Base-by-base conservation (phyloP, 2,888 invertebrate species). In the Thysanoteuthis rhombus region DNA sequence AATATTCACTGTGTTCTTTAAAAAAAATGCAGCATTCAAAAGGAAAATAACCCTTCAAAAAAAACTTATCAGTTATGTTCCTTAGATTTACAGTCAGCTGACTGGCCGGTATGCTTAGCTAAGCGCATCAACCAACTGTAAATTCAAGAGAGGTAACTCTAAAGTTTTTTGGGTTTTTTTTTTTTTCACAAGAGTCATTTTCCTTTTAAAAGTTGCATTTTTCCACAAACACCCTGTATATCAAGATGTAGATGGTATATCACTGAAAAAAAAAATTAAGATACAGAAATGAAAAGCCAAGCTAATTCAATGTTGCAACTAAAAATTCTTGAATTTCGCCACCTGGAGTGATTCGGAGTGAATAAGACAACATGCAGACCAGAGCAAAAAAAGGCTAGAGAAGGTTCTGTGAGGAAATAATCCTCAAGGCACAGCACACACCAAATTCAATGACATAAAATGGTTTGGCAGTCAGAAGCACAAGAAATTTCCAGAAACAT, bases 351-450 rank as follows among this genome's bases (percentile, higher is more conserved):
- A n/a, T 75, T 75, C 75, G n/a, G 75, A 75, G 36, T 75, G 75
- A 75, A 36, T 36, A 75, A n/a, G 75, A 75, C 75, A n/a, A 75
- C 75, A 75, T 75, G 75, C 75, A 75, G 75, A 75, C n/a, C 75
- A 75, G 75, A 75, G 75, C 75, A 75, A 75, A 75, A 75, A 75
- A 75, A 75, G n/a, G n/a, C 32, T 12, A 75, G 36, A 75, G 75
- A 75, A 75, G n/a, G 75, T 75, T 75, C n/a, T 75, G n/a, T 2
- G 75, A 75, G 75, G 75, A 75, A 36, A 16, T 75, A 16, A n/a
- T 75, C 75, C 75, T 75, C 75, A 75, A n/a, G 75, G 75, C 75
- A 75, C 75, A 75, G 75, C 75, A 75, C 75, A 75, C 75, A 75
- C 75, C n/a, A 75, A n/a, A 75, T 75, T 75, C 75, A 75, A 75